Conservation (phyloP, 2,797 vertebrate genomes). For the Sarcoramphus papa region DNA sequence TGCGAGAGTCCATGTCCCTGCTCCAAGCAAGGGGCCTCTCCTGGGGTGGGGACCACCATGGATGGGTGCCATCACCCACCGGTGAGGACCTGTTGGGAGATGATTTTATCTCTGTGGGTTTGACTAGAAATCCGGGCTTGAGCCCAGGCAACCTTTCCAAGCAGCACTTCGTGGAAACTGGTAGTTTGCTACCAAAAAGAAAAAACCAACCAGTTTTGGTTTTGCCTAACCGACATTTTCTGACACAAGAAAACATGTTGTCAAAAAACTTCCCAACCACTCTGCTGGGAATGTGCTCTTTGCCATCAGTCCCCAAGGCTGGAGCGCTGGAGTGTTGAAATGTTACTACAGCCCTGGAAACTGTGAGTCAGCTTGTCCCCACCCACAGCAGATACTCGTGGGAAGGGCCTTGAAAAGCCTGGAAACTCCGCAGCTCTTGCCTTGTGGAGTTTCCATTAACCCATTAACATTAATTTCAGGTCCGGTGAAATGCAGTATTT, state of each 20-base stretch:
- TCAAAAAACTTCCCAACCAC: neutral
- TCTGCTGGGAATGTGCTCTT: slow-evolving; percentile 53
- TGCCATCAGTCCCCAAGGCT: slow-evolving; percentile 58
- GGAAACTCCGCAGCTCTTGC: slow-evolving; percentile 33
- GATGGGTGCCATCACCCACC: neutral
- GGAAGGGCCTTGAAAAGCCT: slow-evolving; percentile 54
- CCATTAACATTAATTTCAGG: neutral
- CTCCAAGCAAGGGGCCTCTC: neutral
- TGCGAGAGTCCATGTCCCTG: neutral
- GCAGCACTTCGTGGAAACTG: neutral
- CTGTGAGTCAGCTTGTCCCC: slow-evolving; percentile 58
- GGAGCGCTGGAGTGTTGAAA: slow-evolving; percentile 48
- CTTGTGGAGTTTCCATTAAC: slow-evolving; percentile 26
- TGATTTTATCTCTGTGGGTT: neutral
- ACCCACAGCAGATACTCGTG: slow-evolving; percentile 59
- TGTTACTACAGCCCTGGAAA: slow-evolving; percentile 56
- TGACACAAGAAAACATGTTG: slow-evolving; percentile 9
- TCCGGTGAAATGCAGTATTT: neutral
- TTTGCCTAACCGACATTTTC: neutral
- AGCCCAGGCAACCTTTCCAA: neutral
- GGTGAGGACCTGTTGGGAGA: neutral
- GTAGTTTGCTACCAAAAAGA: neutral
- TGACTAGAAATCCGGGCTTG: neutral
- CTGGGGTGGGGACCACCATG: accelerated
- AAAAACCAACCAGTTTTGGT: neutral